Base-by-base conservation (phyloP, 2,797 vertebrate genomes). In the Gallinago nigripennis region DNA sequence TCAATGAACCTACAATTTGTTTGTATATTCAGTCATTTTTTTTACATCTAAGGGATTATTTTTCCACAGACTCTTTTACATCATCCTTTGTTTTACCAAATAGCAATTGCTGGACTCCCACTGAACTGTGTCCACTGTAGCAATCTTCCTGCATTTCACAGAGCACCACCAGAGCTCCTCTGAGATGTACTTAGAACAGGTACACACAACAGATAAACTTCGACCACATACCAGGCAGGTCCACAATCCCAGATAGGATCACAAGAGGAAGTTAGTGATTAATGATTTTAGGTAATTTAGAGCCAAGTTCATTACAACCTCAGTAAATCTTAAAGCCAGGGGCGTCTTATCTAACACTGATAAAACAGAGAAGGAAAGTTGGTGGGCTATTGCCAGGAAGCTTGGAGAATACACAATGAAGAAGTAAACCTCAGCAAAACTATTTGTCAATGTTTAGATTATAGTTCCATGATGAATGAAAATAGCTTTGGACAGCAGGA, bases 181-280 rank as follows among this genome's bases (percentile, higher is more conserved):
- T 51, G n/a, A 64, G 48, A 4, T 46, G 37, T 64, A 37, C 3
- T 84, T 66, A 16, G 16, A 77, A 78, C 6, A 24, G 9, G 25
- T 88, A 78, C 18, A 19, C 41, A 21, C 5, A 81, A 81, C 13
- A 31, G 86, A 92, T 95, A 65, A 82, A 81, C 73, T 86, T 46
- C 68, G 72, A 82, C 54, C 63, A 78, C 41, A 85, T 30, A 63
- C 24, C 56, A 92, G 71, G 81, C 37, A 90, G 56, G 57, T 65
- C 53, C 50, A 53, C 23, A 80, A 28, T 57, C 23, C 51, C 81
- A 92, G 70, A 92, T 12, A 94, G 39, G 33, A 75, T 87, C 65
- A 60, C 53, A 87, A 81, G 43, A 85, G 57, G 76, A 92, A 90
- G 75, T 90, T 82, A 61, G 60, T 95, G 93, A 97, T 89, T 96